phyloP scores from a whole-genome alignment of 1,140 invertebrate species.

The Drosophila erecta region DNA sequence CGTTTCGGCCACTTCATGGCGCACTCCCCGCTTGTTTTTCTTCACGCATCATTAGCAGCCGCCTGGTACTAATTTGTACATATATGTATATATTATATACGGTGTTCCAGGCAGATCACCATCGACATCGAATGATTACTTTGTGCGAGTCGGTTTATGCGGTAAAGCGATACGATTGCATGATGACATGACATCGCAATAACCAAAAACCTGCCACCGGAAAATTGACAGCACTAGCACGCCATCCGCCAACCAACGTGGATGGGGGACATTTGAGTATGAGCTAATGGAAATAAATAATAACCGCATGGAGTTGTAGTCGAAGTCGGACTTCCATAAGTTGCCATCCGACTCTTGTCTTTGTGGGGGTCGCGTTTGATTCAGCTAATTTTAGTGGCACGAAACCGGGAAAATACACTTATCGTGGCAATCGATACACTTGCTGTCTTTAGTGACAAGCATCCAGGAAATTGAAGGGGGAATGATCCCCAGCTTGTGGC shows the following conservation, averaged over 20 bases:
- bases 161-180: constrained; percentile 80
- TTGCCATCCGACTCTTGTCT: constrained; percentile 38
- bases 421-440: constrained; percentile 61
- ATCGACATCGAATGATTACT: constrained; percentile 53
- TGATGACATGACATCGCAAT: constrained; percentile 71
- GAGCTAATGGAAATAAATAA: constrained; percentile 61
- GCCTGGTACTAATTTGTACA: constrained; percentile 2
- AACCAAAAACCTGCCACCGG: constrained; percentile 61
- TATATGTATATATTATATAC: background rate
- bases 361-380: constrained; percentile 49
- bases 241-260: constrained; percentile 41
- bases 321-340: constrained; percentile 9
- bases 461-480: background rate
- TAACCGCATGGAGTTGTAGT: constrained; percentile 35
- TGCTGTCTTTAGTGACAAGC: constrained; percentile 15
- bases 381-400: constrained; percentile 71
- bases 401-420: constrained; percentile 37
- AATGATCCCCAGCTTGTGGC: constrained; percentile 29
- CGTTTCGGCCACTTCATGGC: constrained; percentile 64
- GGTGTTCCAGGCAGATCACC: constrained; percentile 23
- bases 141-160: constrained; percentile 60
- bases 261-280: constrained; percentile 39
- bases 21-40: constrained; percentile 18
- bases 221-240: constrained; percentile 79
- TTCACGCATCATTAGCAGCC: constrained; percentile 68